phyloP scores from a whole-genome alignment of 1,140 invertebrate genomes.

The Platyura marginata region DNA sequence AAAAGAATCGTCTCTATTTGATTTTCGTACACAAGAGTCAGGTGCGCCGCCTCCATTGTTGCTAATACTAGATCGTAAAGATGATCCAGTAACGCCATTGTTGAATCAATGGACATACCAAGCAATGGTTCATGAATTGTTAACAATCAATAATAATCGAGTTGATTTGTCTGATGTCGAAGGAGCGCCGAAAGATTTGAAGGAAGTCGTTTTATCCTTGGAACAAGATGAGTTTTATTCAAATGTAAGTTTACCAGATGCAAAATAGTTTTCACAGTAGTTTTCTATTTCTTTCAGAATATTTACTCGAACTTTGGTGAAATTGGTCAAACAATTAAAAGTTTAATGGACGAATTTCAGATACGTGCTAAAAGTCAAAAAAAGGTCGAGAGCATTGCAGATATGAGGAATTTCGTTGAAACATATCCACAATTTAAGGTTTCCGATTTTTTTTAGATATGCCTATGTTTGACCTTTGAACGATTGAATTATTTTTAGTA shows the following conservation, averaged over 20 bases:
- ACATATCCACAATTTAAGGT: conserved; percentile 94
- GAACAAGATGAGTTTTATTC: conserved; percentile 98
- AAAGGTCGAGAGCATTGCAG: conserved; percentile 93
- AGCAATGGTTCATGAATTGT: conserved; percentile 97
- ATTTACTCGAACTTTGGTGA: conserved; percentile 95
- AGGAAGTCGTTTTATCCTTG: conserved; percentile 82
- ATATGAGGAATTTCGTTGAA: conserved; percentile 99
- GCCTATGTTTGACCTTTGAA: background rate
- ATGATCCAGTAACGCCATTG: conserved; percentile 90
- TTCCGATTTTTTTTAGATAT: conserved; percentile 5
- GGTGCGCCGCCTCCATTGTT: conserved; percentile 46
- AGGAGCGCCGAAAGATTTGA: conserved; percentile 71
- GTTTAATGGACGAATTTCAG: conserved; percentile 96
- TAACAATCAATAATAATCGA: conserved; percentile 88
- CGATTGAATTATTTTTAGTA: too few species aligned
- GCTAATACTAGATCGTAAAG: conserved; percentile 74
- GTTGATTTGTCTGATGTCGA: conserved; percentile 74
- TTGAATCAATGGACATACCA: conserved; percentile 99
- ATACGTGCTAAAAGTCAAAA: conserved; percentile 87
- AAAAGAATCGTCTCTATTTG: conserved; percentile 73
- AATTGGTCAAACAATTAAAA: conserved; percentile 93
- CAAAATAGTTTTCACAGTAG: conserved; percentile 2
- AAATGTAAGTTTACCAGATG: conserved; percentile 47
- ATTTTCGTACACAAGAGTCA: conserved; percentile 57
- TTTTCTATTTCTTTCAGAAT: conserved; percentile 42